Evolutionary conservation across 2,113 vertebrate genomes (phyloP).

Genomic region (Lycaon pictus): DNA sequence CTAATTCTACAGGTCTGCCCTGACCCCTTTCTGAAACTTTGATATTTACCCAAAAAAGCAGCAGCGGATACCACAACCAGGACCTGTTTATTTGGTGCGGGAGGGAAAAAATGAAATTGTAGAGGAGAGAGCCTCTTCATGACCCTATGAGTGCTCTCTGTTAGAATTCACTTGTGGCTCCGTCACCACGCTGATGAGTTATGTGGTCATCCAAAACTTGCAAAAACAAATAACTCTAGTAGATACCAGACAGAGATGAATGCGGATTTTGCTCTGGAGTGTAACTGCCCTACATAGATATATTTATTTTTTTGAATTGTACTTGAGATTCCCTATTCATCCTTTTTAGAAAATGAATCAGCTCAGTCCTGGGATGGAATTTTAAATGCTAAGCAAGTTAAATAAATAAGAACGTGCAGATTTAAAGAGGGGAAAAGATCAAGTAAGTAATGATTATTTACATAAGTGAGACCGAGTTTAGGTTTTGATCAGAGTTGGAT

Average conservation of each 20-base stretch:
- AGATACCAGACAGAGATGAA: slow-evolving; percentile 71
- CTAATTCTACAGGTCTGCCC: neutral
- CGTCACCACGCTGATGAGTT: slow-evolving; percentile 71
- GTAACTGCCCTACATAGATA: slow-evolving; percentile 50
- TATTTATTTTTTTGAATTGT: slow-evolving; percentile 76
- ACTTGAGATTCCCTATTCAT: slow-evolving; percentile 74
- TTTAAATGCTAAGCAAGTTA: slow-evolving; percentile 82
- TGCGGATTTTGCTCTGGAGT: slow-evolving; percentile 63
- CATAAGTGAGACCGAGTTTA: slow-evolving; percentile 75
- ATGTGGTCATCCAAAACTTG: slow-evolving; percentile 74
- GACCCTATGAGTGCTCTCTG: slow-evolving; percentile 31
- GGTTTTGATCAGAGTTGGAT: slow-evolving; percentile 73
- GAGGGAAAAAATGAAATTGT: too few species aligned
- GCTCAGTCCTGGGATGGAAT: slow-evolving; percentile 69
- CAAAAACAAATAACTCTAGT: slow-evolving; percentile 72
- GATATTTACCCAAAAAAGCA: slow-evolving; percentile 53
- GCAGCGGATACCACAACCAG: neutral
- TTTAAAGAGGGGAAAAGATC: slow-evolving; percentile 58
- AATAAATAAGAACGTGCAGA: slow-evolving; percentile 79
- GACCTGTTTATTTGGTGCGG: slow-evolving; percentile 25
- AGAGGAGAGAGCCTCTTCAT: neutral
- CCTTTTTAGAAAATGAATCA: slow-evolving; percentile 74
- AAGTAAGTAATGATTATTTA: slow-evolving; percentile 69
- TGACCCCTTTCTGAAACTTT: slow-evolving; percentile 49
- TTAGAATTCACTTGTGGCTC: slow-evolving; percentile 70